Conservation (phyloP, 2,888 invertebrate genomes). For the Ectemnius continuus region DNA sequence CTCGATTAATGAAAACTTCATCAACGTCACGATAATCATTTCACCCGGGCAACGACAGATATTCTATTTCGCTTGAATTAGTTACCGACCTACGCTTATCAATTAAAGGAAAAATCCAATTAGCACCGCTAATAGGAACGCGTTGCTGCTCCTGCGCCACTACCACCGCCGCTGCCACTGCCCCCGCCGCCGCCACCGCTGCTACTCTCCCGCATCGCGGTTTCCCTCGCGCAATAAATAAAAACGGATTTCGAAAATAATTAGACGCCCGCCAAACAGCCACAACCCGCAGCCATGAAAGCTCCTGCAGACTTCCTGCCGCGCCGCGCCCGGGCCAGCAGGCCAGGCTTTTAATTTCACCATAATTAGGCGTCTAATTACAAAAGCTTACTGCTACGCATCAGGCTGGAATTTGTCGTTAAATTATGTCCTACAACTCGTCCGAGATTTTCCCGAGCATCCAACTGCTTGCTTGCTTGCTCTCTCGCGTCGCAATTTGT, state of each 20-base stretch:
- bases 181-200: background rate
- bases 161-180: background rate
- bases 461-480: too few species aligned
- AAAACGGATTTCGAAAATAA: slow-evolving; percentile 3
- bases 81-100: slow-evolving; percentile 35
- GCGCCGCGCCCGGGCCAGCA: too few species aligned
- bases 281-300: too few species aligned
- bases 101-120: slow-evolving; percentile 50
- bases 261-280: background rate
- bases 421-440: background rate
- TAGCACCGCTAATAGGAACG: slow-evolving; percentile 23
- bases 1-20: slow-evolving; percentile 56
- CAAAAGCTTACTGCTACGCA: slow-evolving; percentile 4
- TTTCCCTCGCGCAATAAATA: slow-evolving; percentile 1
- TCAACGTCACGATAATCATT: slow-evolving; percentile 56
- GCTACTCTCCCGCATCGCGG: too few species aligned
- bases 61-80: slow-evolving; percentile 55
- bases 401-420: background rate
- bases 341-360: background rate
- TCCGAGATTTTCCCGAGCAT: background rate
- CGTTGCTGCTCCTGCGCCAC: background rate
- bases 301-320: too few species aligned
- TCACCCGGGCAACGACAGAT: slow-evolving; percentile 52
- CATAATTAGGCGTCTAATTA: slow-evolving; percentile 6
- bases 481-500: too few species aligned